Evolutionary conservation across 2,113 vertebrate genomes (phyloP), one percentile per base, ranked within the genome.

Genomic region (Chlorodrepanis virens): DNA sequence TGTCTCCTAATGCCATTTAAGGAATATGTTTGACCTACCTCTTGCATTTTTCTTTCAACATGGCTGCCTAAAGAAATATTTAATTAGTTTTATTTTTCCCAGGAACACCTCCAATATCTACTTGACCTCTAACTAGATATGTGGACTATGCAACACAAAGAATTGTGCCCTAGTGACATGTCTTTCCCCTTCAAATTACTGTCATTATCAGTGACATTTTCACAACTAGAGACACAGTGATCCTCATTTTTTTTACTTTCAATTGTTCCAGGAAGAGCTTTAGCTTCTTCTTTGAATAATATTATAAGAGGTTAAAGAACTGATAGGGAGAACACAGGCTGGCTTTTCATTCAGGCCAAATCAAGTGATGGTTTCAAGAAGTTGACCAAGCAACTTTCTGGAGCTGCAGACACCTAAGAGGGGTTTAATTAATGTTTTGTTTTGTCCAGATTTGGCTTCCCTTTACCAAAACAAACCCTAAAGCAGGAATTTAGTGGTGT

Each of bases 61-160:
- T 56, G 9, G 35, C 42, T 68, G 53, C 67, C 44, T 89, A 40
- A 90, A 72, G 57, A 80, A 93, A 50, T 79, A 76, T 79, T 91
- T 72, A 42, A 76, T 19, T 20, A 64, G n/a, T 84, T 93, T 79
- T 91, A n/a, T 82, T 94, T 91, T 93, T 89, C 61, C 45, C 69
- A 28, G 57, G 49, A 94, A 42, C n/a, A 27, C 40, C 45, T 95
- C n/a, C 63, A 87, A 5, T 23, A 83, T 56, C 63, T 71, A 45
- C 18, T 82, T 89, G 74, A 87, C 67, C 82, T 87, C 70, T 60
- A 64, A 56, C 49, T 60, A 61, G 19, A 44, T 60, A 68, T 37
- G 49, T 65, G 40, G 70, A 93, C 53, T 87, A 49, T 37, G 31
- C 31, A 87, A 68, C 49, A 76, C 35, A 79, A 90, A 60, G 65